phyloP scores from a whole-genome alignment of 1,140 invertebrate species.

The Monomorium pharaonis region DNA sequence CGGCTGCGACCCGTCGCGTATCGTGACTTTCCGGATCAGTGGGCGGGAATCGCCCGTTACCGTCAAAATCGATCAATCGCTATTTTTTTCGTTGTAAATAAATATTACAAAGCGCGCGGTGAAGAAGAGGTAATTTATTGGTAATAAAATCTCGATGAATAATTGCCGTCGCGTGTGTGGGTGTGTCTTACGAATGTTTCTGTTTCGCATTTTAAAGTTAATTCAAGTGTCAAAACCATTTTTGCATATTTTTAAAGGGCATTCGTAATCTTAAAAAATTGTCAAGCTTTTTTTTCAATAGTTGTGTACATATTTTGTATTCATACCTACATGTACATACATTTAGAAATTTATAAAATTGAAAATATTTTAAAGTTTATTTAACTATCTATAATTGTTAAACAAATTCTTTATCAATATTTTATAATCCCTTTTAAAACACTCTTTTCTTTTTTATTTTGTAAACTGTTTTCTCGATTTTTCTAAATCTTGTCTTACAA shows the following conservation, averaged over 20 bases:
- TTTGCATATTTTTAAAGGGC: not conserved
- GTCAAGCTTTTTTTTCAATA: no score
- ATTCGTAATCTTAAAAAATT: not conserved
- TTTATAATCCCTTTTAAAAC: no score
- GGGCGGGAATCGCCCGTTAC: constrained; percentile 64
- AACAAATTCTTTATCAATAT: no score
- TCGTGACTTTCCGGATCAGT: constrained; percentile 73
- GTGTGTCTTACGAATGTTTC: not conserved
- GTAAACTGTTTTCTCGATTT: no score
- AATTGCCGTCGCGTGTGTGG: constrained; percentile 27
- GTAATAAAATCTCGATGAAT: constrained; percentile 56
- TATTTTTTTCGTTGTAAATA: constrained; percentile 64
- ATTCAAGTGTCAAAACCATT: not conserved
- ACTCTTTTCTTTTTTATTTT: no score
- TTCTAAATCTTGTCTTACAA: no score
- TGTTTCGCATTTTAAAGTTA: constrained; percentile 5
- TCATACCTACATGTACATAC: not conserved
- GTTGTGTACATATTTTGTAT: not conserved
- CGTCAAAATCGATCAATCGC: constrained; percentile 57
- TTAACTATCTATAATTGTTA: not conserved
- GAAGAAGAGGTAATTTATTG: constrained; percentile 64
- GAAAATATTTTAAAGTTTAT: not conserved
- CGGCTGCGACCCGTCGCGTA: constrained; percentile 57
- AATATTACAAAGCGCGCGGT: constrained; percentile 57
- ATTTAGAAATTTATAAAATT: constrained; percentile 1